phyloP scores from a whole-genome alignment of 2,888 invertebrate species.

The Entomobrya proxima region DNA sequence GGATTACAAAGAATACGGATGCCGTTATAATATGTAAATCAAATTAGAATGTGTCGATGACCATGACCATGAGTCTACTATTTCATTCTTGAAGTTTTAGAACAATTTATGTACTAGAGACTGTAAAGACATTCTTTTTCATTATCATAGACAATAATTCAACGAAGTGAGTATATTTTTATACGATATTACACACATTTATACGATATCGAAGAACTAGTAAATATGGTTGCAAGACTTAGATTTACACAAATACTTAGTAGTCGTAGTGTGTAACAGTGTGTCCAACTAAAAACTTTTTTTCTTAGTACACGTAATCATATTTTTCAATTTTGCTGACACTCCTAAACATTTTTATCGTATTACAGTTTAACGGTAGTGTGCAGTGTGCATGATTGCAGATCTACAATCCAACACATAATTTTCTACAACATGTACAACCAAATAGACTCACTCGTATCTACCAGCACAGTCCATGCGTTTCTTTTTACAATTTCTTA shows the following conservation, averaged over 20 bases:
- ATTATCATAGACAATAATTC: not conserved
- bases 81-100: not conserved
- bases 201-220: not conserved
- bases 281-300: slow-evolving; percentile 10
- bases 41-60: not conserved
- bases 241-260: not conserved
- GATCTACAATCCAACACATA: not conserved
- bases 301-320: no score
- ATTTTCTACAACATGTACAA: not conserved
- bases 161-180: slow-evolving; percentile 33
- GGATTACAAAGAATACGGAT: slow-evolving; percentile 2
- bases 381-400: not conserved
- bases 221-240: not conserved
- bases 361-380: no score
- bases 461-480: not conserved
- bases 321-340: no score
- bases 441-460: not conserved
- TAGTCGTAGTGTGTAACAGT: not conserved
- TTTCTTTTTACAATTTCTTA: no score
- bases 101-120: not conserved
- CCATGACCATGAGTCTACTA: slow-evolving; percentile 15
- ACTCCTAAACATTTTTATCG: no score
- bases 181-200: slow-evolving; percentile 13
- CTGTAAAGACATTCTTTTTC: not conserved
- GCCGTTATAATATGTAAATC: not conserved